Conservation (phyloP, 2,797 vertebrate species). For the Peromyscus aztecus region DNA sequence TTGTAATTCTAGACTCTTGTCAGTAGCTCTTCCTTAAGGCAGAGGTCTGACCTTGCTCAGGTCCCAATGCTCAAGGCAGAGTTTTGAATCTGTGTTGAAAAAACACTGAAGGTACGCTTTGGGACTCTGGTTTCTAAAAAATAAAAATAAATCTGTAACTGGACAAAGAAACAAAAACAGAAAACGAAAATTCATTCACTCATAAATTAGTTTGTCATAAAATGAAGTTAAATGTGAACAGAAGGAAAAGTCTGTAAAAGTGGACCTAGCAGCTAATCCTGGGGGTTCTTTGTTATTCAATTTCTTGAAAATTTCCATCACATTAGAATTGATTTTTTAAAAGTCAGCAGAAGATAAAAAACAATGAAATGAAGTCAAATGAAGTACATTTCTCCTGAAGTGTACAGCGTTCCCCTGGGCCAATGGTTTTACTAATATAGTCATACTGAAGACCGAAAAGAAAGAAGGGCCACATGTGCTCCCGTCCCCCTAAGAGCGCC, state of each 20-base stretch:
- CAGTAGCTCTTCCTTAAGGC: background rate
- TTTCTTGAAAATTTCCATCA: constrained; percentile 34
- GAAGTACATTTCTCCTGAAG: background rate
- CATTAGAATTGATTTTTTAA: background rate
- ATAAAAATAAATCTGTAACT: background rate
- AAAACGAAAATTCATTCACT: background rate
- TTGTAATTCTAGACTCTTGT: background rate
- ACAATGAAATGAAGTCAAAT: constrained; percentile 22
- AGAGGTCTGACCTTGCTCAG: background rate
- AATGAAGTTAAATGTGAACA: constrained; percentile 7
- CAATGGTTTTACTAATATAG: background rate
- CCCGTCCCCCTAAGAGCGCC: background rate
- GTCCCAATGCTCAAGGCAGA: background rate
- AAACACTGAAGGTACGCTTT: background rate
- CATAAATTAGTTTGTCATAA: constrained; percentile 21
- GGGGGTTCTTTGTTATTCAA: constrained; percentile 18
- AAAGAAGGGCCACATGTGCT: background rate
- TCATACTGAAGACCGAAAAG: background rate
- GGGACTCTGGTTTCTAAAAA: constrained; percentile 11
- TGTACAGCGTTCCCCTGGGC: background rate
- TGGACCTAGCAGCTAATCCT: background rate
- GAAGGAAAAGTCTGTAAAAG: constrained; percentile 36
- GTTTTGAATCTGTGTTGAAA: constrained; percentile 8
- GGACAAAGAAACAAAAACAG: background rate
- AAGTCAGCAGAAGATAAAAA: constrained; percentile 6